Percentiles rank a stretch among this genome's conserved stretches.
Conservation (phyloP, 2,113 vertebrate species). For the Oxygymnocypris stewartii region DNA sequence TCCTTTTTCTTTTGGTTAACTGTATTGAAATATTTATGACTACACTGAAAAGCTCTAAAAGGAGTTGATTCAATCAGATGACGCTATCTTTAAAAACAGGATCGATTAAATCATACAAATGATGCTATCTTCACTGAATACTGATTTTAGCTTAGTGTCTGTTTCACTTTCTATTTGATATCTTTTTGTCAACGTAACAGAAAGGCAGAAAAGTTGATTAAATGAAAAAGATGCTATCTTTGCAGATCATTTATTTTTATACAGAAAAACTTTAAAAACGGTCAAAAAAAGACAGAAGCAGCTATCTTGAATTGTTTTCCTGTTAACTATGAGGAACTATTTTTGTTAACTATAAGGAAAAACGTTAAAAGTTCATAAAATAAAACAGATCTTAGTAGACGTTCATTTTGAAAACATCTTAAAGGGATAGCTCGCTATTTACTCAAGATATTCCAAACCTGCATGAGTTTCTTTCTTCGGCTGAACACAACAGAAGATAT, state of each 20-base stretch:
- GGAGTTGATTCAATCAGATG: background rate
- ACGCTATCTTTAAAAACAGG: background rate
- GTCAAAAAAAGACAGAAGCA: too few relatives aligned
- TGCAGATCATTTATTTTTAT: too few relatives aligned
- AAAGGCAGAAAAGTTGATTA: background rate
- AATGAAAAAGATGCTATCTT: background rate
- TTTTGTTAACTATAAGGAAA: too few relatives aligned
- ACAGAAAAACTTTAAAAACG: too few relatives aligned
- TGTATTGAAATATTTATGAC: background rate
- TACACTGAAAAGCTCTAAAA: background rate
- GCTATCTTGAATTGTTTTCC: too few relatives aligned
- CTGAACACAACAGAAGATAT: background rate
- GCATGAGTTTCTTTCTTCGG: background rate
- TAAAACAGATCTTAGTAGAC: background rate
- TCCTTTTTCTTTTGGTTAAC: background rate
- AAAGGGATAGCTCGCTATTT: background rate
- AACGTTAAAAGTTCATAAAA: too few relatives aligned
- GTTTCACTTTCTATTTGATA: background rate
- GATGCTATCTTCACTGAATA: background rate
- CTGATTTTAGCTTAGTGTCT: background rate
- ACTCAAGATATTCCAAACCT: background rate
- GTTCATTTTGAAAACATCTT: background rate
- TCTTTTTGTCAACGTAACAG: background rate
- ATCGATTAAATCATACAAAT: slow-evolving; percentile 4
- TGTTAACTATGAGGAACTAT: too few relatives aligned